phyloP scores from a whole-genome alignment of 2,797 vertebrate species.

The Myotis daubentonii region DNA sequence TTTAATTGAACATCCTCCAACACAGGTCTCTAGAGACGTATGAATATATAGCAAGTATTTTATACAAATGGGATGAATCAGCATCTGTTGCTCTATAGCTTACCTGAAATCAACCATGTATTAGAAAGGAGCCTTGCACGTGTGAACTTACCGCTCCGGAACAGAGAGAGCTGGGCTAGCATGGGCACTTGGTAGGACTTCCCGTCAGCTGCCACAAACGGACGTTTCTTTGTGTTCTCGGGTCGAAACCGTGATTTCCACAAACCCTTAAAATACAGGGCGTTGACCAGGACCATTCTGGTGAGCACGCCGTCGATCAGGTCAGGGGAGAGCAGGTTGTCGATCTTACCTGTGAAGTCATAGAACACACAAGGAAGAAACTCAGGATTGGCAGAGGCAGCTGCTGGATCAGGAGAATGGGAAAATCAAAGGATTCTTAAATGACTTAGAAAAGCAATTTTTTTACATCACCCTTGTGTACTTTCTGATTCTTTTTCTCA shows the following conservation, averaged over 20 bases:
- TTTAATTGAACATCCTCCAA: background rate
- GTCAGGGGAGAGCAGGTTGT: slow-evolving; percentile 90
- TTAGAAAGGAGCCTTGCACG: rapidly evolving
- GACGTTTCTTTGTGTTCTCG: slow-evolving; percentile 94
- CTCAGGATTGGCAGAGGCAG: background rate
- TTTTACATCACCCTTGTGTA: background rate
- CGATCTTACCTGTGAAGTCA: slow-evolving; percentile 92
- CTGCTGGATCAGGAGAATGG: background rate
- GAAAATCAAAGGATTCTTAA: background rate
- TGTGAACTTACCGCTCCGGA: slow-evolving; percentile 90
- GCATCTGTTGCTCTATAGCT: background rate
- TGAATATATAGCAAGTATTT: background rate
- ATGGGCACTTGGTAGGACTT: slow-evolving; percentile 92
- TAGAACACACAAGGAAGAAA: slow-evolving; percentile 34
- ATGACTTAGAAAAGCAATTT: background rate
- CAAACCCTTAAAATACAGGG: slow-evolving; percentile 96
- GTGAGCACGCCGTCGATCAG: slow-evolving; percentile 89
- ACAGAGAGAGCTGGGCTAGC: slow-evolving; percentile 94
- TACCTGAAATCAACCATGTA: slow-evolving; percentile 17
- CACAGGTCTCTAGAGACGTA: background rate
- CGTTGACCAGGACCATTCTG: slow-evolving; percentile 91
- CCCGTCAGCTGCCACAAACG: slow-evolving; percentile 90
- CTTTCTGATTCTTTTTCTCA: background rate
- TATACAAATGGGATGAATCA: background rate
- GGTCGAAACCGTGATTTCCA: slow-evolving; percentile 96